Base-by-base conservation (phyloP, 2,113 vertebrate species). In the Tinamus guttatus region DNA sequence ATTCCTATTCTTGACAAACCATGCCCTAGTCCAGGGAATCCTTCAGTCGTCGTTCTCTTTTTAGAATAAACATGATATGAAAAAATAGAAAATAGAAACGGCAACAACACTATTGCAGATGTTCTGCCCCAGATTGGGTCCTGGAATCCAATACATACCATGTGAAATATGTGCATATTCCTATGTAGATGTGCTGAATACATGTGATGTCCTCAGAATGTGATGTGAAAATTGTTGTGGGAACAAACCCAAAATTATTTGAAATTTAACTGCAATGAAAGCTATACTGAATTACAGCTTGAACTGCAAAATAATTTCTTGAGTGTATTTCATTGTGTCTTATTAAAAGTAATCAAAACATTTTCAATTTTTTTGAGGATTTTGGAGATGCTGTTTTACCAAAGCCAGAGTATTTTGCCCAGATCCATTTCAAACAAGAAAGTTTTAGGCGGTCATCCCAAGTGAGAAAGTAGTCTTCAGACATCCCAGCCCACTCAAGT, bases 241-340 rank as follows among this genome's bases (percentile, higher is more conserved):
- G 49, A 90, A 89, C 9, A 87, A 95, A 89, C 34, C 25, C 78
- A 76, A 87, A 93, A 87, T 11, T 75, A 79, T 43, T 36, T 87
- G 81, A 62, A 87, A 75, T 89, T 82, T 65, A 85, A 18, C 71
- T 80, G 47, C 63, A 93, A 65, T 69, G 59, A 89, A 89, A 93
- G 58, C 7, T 38, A 73, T 58, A 87, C 43, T 47, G 36, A 89
- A 76, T 80, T 91, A 85, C 24, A 77, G 63, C 22, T 40, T 58
- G 36, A 74, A 67, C 40, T 49, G 63, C 40, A 87, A 17, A 56
- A 65, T 49, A 93, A 85, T 70, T 80, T 49, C 27, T 77, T 32
- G 38, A 34, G 24, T 19, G 22, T 52, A 40, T 69, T 74, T 75
- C 24, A 54, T 58, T 79, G 11, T 90, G 8, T 79, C 43, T 22